Evolutionary conservation across 2,888 invertebrate species (phyloP), one percentile per base, ranked within the genome.

Genomic region (Falcaria lacertinaria): DNA sequence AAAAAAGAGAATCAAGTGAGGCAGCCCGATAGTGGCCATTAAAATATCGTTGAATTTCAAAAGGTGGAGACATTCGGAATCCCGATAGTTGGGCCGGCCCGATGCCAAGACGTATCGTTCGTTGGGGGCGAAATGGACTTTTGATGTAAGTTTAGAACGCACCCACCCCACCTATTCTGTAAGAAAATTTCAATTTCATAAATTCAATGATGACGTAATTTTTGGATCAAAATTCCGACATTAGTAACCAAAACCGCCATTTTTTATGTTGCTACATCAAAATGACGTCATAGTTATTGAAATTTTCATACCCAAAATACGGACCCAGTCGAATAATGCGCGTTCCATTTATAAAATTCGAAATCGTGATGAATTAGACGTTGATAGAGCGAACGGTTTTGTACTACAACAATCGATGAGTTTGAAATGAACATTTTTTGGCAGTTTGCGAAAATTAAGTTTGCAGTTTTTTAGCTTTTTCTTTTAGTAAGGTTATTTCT

Each of bases 21-120:
- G 62, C 60, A 69, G 57, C 57, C 63, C 80, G 79, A 86, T 86
- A 85, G 83, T 80, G 80, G 81, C 83, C 82, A 87, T 88, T 88
- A 88, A 87, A 88, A 86, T 81, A 85, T 84, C 80, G 84, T 86
- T 80, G 84, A 84, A 82, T 83, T 83, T 72, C 79, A 83, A 81
- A 85, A 80, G 79, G 69, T 68, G 69, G 69, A 73, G 74, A 74
- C 69, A 74, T 65, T 74, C 61, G 54, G 67, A 64, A 64, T 66
- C 64, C 59, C 68, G 62, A 70, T 72, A 70, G 75, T 72, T 66
- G 50, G 58, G 52, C 55, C 57, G 57, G 56, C 55, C 45, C 60
- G 60, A 58, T 58, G 69, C 68, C 69, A 74, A 82, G 80, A 80
- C 79, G 81, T 79, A 78, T 79, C 74, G 75, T 44, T 53, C 53